phyloP scores from a whole-genome alignment of 2,797 vertebrate genomes.

The Naso thynnoides region DNA sequence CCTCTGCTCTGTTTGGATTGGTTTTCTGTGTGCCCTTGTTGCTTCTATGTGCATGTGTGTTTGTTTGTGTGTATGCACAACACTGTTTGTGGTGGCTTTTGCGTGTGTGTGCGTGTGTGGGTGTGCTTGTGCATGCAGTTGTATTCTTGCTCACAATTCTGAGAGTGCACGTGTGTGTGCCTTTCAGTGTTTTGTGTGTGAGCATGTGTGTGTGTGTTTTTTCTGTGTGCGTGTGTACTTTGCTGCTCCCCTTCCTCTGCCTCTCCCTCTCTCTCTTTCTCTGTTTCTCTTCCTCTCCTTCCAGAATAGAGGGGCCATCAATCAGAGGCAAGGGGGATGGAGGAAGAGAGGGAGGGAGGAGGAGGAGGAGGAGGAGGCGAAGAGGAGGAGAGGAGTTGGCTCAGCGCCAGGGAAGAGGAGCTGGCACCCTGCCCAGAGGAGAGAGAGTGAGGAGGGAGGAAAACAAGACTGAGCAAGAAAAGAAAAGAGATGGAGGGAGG shows the following conservation, averaged over 20 bases:
- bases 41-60: conserved; percentile 30
- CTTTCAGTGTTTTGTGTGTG: conserved; percentile 33
- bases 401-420: conserved; percentile 75
- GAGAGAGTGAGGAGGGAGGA: conserved; percentile 30
- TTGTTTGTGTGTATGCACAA: neutral
- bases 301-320: conserved; percentile 85
- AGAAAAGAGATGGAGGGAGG: conserved; percentile 52
- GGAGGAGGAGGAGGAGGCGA: conserved; percentile 51
- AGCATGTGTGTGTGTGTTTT: conserved; percentile 28
- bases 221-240: conserved; percentile 51
- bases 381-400: conserved; percentile 74
- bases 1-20: conserved; percentile 74
- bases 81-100: conserved; percentile 39
- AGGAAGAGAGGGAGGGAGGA: conserved; percentile 50
- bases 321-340: conserved; percentile 80
- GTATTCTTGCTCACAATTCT: conserved; percentile 35
- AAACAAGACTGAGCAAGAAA: conserved; percentile 65
- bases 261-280: conserved; percentile 47
- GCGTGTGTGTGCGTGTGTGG: conserved; percentile 44
- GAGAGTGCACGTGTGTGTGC: conserved; percentile 34
- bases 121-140: too few relatives aligned
- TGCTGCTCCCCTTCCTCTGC: conserved; percentile 56
- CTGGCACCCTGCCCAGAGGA: conserved; percentile 80
- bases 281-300: conserved; percentile 78
- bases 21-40: conserved; percentile 66